Evolutionary conservation across 1,140 invertebrate genomes (phyloP).

Genomic region (Rhizoglyphus robini): DNA sequence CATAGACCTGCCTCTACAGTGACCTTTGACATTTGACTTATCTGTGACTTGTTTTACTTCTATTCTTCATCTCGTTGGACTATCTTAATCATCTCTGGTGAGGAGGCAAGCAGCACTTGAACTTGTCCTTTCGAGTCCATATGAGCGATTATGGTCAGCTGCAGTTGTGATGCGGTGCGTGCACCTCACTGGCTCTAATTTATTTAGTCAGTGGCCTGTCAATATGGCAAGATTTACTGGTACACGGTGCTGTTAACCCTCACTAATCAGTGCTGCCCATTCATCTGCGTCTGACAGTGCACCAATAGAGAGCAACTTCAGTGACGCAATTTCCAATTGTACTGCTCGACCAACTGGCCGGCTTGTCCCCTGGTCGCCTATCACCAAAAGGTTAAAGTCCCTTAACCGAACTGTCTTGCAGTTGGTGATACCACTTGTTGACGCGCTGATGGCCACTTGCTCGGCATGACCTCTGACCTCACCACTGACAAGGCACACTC

Average conservation of each 20-base stretch:
- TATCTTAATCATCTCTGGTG: conserved; percentile 2
- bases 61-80: background rate
- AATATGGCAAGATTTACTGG: conserved; percentile 1
- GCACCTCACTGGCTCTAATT: too few relatives aligned
- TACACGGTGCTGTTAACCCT: background rate
- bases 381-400: too few relatives aligned
- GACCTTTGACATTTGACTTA: conserved; percentile 4
- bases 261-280: background rate
- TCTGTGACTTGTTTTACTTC: background rate
- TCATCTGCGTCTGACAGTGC: background rate
- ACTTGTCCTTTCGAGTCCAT: background rate
- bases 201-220: background rate
- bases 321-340: too few relatives aligned
- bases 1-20: background rate
- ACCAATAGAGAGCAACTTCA: too few relatives aligned
- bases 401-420: too few relatives aligned
- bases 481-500: too few relatives aligned
- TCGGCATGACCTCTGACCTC: too few relatives aligned
- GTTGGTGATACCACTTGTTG: too few relatives aligned
- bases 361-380: too few relatives aligned
- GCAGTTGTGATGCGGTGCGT: background rate
- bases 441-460: too few relatives aligned
- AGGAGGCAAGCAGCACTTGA: background rate
- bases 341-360: too few relatives aligned
- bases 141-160: conserved; percentile 1